Evolutionary conservation across 2,888 invertebrate species (phyloP), one percentile per base, ranked within the genome.

Genomic region (Scaptomyza polygonia): DNA sequence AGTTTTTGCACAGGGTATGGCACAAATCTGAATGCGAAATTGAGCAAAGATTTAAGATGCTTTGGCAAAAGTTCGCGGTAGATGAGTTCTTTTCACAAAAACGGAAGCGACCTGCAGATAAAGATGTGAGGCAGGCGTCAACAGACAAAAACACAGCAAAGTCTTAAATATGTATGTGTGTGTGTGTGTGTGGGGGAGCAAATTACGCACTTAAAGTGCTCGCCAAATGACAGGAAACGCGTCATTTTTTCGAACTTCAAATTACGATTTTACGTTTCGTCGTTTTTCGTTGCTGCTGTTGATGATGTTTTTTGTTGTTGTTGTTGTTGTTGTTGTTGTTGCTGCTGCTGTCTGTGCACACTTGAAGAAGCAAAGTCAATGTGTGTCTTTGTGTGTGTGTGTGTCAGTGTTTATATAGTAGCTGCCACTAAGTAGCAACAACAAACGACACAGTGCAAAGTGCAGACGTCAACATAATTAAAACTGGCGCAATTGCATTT

Each of bases 161-260:
- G 53, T 47, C 56, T 67, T 52, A 44, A 42, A 29, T 39, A 25
- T 21, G 39, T 29, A 34, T 54, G 51, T 45, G 39, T 45, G 44
- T 62, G 12, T 54, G 43, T 66, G 53, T 67, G 61, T 84, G 72
- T 84, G 82, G 78, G 85, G 79, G 82, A 84, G 82, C 77, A 88
- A 88, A 89, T 89, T 88, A 88, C 89, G 88, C 88, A 88, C 88
- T 82, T 81, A 88, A 88, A 86, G 82, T 81, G 82, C 82, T 82
- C 86, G 86, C 89, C 84, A 88, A 88, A 88, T 84, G 86, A 80
- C 89, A 88, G 88, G 88, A 88, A 88, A 79, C 87, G 87, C 88
- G 89, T 88, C 87, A 88, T 88, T 88, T 85, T 87, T 85, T 87
- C 88, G 85, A 85, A 87, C 87, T 85, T 87, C 85, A 85, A 85